Evolutionary conservation across 2,888 invertebrate genomes (phyloP), one percentile per base, ranked within the genome.

Genomic region (Vandiemenella viatica): DNA sequence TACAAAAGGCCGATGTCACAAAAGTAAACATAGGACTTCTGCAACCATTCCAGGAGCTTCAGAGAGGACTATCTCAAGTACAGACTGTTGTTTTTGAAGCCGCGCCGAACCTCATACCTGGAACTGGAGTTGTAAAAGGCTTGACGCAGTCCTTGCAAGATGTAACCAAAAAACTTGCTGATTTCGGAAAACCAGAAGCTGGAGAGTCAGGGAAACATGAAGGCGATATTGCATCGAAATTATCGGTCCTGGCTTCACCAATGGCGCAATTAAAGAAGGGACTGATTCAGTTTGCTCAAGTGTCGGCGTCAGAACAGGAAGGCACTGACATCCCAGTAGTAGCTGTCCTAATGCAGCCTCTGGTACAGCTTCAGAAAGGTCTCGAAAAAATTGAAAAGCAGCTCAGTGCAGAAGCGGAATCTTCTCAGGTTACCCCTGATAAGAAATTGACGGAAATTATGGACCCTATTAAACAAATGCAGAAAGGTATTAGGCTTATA

Each of bases 401-500:
- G 10, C 19, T 42, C 21, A 43, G 22, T 10, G 13, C 13, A 13
- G 32, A 32, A 13, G 13, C 13, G 5, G 13, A 13, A 2, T 13
- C 10, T n/a, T 13, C 10, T 13, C 10, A n/a, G 13, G n/a, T 10
- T 32, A n/a, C n/a, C 3, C n/a, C 32, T 2, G 32, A 4, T 32
- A 32, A 10, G 10, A n/a, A n/a, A n/a, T n/a, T 13, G n/a, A 32
- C 32, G n/a, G n/a, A 10, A 3, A n/a, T 32, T 32, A 13, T 32
- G 37, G 67, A 68, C 38, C 73, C 74, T 0, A 61, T 75, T 8
- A 72, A 73, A 56, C 68, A 67, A 54, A 55, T 70, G 0, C 69
- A 70, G 53, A 67, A 68, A 48, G 67, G 67, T 47, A 60, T 70
- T 26, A 59, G 66, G 2, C 65, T 67, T 56, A 66, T 64, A 2